Evolutionary conservation across 2,888 invertebrate species (phyloP), one percentile per base, ranked within the genome.

Genomic region (Athripsodes cinereus): DNA sequence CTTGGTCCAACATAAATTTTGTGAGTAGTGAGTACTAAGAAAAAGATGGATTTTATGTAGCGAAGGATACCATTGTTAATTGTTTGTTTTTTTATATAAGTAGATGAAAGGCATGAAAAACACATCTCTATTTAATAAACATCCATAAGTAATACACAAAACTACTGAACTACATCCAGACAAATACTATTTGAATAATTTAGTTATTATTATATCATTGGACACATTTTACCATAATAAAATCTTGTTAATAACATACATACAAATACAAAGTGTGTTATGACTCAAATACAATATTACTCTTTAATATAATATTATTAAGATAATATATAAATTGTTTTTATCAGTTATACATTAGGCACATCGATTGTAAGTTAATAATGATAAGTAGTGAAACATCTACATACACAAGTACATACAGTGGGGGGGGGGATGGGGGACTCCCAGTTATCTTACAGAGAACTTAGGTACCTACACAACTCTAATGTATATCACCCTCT

Each of bases 331-430:
- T 58, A 60, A 58, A 61, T 61, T 70, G 70, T 69, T 69, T 40
- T 68, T 69, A 74, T 76, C 71, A 76, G 68, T 71, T 73, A 73
- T 76, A 79, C 79, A 79, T 77, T 79, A 79, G 79, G 79, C 79
- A 79, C 79, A 79, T 79, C 79, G 75, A 79, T 78, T 79, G 72
- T 78, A 78, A 63, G 59, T 59, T 59, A 61, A 61, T 63, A 56
- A 58, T 61, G 22, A 50, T 50, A 26, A 51, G 54, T 59, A 55
- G 50, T 57, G 59, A 55, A 52, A 56, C 55, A 59, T 52, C 40
- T 40, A 40, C 40, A 13, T 40, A 40, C 40, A 40, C 40, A 46
- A 54, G 47, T 54, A 26, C 55, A 48, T 48, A 20, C 31, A 52
- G 47, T 31, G 20, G 40, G 40, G 50, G 18, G 40, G 21, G 31